These are phyloP conservation scores for Dromaius novaehollandiae DNA, from an alignment of 2,113 vertebrate genomes.

Conservation along the genomic window DNA sequence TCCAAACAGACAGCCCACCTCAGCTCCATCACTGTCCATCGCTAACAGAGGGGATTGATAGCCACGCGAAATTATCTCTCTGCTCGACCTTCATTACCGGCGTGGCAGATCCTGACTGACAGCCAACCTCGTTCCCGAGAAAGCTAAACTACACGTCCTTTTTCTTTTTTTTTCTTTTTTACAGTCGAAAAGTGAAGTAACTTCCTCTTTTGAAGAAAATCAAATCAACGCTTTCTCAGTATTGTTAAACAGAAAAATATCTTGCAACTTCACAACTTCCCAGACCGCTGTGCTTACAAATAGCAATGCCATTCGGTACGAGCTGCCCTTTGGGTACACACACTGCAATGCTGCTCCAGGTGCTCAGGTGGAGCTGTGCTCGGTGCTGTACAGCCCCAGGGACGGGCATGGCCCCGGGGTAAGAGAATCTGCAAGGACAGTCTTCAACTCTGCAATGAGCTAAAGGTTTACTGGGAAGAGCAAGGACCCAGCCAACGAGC, in stretches of 20 bases:
- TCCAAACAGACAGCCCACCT: slow-evolving; percentile 80
- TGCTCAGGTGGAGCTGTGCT: rapidly evolving
- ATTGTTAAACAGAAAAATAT: neutral
- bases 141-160: slow-evolving; percentile 45
- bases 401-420: neutral
- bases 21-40: slow-evolving; percentile 76
- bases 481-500: neutral
- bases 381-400: neutral
- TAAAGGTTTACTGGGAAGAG: neutral
- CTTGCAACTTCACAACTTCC: neutral
- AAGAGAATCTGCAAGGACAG: neutral
- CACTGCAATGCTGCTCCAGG: neutral
- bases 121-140: slow-evolving; percentile 56
- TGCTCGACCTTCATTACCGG: slow-evolving; percentile 71
- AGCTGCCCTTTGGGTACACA: neutral
- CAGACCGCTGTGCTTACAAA: neutral
- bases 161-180: neutral
- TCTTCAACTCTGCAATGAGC: neutral
- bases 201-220: slow-evolving; percentile 10
- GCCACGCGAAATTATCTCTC: slow-evolving; percentile 62
- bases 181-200: slow-evolving; percentile 10
- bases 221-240: neutral
- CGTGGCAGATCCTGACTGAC: slow-evolving; percentile 63
- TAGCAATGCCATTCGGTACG: neutral
- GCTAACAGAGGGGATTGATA: slow-evolving; percentile 71